phyloP scores from a whole-genome alignment of 2,797 vertebrate species.

The Heteromormyrus szaboi region DNA sequence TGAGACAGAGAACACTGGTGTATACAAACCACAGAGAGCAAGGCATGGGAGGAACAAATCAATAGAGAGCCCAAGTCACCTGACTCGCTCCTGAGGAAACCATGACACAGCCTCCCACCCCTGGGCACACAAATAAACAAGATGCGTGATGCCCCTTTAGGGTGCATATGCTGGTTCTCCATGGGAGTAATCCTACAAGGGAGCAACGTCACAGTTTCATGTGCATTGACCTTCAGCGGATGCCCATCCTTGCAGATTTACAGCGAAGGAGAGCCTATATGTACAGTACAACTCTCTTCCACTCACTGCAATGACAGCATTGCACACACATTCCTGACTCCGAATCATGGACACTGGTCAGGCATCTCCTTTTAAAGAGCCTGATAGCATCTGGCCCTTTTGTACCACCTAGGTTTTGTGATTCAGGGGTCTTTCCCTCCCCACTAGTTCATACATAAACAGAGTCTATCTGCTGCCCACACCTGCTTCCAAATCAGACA shows the following conservation, averaged over 20 bases:
- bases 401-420: not conserved
- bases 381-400: slow-evolving; percentile 4
- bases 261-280: not conserved
- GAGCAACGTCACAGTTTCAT: not conserved
- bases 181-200: not conserved
- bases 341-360: not conserved
- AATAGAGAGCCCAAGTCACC: not conserved
- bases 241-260: not conserved
- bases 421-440: slow-evolving; percentile 14
- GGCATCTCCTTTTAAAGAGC: not conserved
- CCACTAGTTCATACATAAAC: slow-evolving; percentile 8
- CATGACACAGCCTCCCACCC: not conserved
- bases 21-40: not conserved
- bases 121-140: not conserved
- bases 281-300: not conserved
- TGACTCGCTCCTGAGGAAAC: not conserved
- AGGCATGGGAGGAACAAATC: not conserved
- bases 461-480: slow-evolving; percentile 15
- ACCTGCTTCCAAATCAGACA: slow-evolving; percentile 16
- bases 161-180: not conserved
- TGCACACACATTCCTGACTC: not conserved
- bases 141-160: not conserved
- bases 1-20: not conserved
- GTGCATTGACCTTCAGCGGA: not conserved
- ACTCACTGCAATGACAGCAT: not conserved